Conservation (phyloP, 2,888 invertebrate genomes). For the Elysia crispata region DNA sequence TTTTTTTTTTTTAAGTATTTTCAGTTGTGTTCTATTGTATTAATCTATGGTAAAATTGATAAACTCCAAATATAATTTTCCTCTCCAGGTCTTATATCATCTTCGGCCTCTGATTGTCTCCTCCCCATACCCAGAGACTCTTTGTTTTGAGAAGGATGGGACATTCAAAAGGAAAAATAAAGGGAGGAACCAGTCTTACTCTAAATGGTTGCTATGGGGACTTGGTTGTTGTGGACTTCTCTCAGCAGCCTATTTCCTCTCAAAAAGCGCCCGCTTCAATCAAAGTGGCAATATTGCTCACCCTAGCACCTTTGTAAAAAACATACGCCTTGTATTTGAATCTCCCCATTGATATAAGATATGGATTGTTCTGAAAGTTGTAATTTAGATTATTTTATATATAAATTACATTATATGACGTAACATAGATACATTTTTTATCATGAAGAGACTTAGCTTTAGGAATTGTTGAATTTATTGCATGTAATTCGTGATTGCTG, state of each 20-base stretch:
- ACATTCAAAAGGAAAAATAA: background rate
- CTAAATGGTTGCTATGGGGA: constrained; percentile 30
- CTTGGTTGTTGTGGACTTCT: constrained; percentile 43
- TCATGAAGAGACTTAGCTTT: no score
- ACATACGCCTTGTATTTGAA: constrained; percentile 53
- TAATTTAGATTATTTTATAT: background rate
- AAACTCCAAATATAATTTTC: no score
- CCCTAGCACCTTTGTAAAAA: constrained; percentile 42
- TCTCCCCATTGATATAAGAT: background rate
- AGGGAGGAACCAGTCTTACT: background rate
- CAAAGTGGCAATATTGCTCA: no score
- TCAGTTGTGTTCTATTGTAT: no score
- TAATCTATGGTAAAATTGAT: no score
- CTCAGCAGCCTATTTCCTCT: constrained; percentile 43
- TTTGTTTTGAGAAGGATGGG: constrained; percentile 25
- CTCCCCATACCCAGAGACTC: constrained; percentile 51
- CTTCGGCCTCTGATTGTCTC: constrained; percentile 54
- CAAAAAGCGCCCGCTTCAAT: constrained; percentile 7
- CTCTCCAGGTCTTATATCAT: constrained; percentile 53
- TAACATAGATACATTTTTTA: no score
- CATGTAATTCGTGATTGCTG: no score
- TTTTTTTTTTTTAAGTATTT: no score
- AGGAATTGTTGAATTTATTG: no score
- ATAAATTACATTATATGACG: background rate
- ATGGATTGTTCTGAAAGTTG: background rate